Conservation (phyloP, 2,888 invertebrate species). For the Spicauda simplicius region DNA sequence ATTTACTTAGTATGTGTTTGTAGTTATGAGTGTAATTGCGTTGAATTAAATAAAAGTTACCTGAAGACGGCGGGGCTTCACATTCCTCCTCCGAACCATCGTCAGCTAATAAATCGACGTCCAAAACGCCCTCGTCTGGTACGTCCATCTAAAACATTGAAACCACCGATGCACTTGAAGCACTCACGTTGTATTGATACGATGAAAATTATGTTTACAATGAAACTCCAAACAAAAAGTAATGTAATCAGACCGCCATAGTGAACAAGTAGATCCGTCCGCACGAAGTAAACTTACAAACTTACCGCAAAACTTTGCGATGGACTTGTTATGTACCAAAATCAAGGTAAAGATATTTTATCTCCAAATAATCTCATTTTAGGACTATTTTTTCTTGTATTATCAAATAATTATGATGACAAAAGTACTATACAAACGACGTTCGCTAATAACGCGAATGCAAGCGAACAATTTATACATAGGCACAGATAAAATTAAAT, state of each 20-base stretch:
- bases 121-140: slow-evolving; percentile 80
- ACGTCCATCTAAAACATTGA: slow-evolving; percentile 76
- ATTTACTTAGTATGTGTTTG: not conserved
- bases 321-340: slow-evolving; percentile 66
- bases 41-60: slow-evolving; percentile 54
- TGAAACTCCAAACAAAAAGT: slow-evolving; percentile 45
- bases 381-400: slow-evolving; percentile 25
- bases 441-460: slow-evolving; percentile 35
- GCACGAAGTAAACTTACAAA: slow-evolving; percentile 59
- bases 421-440: slow-evolving; percentile 32
- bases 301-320: slow-evolving; percentile 79
- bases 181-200: slow-evolving; percentile 37
- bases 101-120: slow-evolving; percentile 90
- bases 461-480: slow-evolving; percentile 30
- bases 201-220: slow-evolving; percentile 25
- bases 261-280: slow-evolving; percentile 70
- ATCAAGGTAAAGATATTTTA: slow-evolving; percentile 63
- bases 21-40: not conserved
- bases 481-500: not conserved
- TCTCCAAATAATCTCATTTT: slow-evolving; percentile 67
- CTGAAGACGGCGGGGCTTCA: slow-evolving; percentile 85
- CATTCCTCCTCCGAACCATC: slow-evolving; percentile 91
- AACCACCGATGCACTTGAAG: slow-evolving; percentile 29
- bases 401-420: slow-evolving; percentile 43
- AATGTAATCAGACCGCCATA: slow-evolving; percentile 80